phyloP scores from a whole-genome alignment of 1,140 invertebrate genomes.

The Elymnias hypermnestra region DNA sequence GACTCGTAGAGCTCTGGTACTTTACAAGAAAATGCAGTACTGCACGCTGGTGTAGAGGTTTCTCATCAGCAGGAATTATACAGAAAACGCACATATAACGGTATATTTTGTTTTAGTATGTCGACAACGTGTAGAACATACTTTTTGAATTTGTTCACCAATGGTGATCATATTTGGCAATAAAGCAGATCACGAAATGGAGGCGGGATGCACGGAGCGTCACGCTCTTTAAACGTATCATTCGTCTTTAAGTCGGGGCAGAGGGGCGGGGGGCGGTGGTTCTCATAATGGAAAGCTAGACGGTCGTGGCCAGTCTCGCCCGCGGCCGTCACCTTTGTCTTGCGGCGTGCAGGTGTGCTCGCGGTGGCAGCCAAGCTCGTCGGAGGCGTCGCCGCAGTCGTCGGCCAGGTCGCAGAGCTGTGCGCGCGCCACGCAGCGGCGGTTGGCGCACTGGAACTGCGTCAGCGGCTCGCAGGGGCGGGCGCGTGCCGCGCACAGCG shows the following conservation, averaged over 20 bases:
- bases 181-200: slow-evolving; percentile 93
- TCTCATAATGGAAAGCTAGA: no score
- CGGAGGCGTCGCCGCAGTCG: slow-evolving; percentile 93
- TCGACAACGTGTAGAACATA: no score
- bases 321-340: no score
- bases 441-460: slow-evolving; percentile 95
- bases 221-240: slow-evolving; percentile 98
- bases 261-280: slow-evolving; percentile 89
- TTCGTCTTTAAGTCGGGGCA: slow-evolving; percentile 98
- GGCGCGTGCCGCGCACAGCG: slow-evolving; percentile 87
- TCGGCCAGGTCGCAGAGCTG: slow-evolving; percentile 93
- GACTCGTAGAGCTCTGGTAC: slow-evolving; percentile 96
- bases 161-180: no score
- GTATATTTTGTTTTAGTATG: no score
- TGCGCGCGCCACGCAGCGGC: slow-evolving; percentile 87
- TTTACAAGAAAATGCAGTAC: slow-evolving; percentile 96
- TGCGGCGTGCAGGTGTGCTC: slow-evolving; percentile 93
- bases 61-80: slow-evolving; percentile 79
- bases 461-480: slow-evolving; percentile 91
- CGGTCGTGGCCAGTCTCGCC: no score
- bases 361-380: slow-evolving; percentile 89
- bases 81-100: neutral
- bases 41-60: slow-evolving; percentile 97
- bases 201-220: slow-evolving; percentile 91
- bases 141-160: no score